These are phyloP conservation scores for Drosophila santomea DNA, from an alignment of 1,140 invertebrate genomes.

Conservation along the genomic window DNA sequence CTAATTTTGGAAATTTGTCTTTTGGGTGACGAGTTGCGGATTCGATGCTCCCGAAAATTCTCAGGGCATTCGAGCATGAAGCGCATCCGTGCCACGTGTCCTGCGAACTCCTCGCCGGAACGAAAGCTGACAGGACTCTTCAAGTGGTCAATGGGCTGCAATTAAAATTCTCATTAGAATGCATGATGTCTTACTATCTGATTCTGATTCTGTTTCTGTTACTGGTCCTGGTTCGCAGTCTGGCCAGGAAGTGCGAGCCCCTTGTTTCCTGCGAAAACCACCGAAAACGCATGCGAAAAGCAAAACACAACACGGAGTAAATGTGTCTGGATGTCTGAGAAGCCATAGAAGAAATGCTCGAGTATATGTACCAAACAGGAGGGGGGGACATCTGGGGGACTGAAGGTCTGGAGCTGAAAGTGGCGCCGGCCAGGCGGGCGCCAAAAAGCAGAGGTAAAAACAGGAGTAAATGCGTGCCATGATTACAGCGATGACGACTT, in stretches of 20 bases:
- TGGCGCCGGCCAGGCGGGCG: constrained; percentile 81
- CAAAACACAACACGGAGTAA: constrained; percentile 59
- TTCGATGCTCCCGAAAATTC: constrained; percentile 34
- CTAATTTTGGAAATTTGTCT: constrained; percentile 81
- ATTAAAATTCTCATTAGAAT: constrained; percentile 82
- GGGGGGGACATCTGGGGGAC: constrained; percentile 3
- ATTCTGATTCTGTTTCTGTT: not conserved
- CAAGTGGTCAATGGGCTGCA: constrained; percentile 79
- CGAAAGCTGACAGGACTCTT: constrained; percentile 60
- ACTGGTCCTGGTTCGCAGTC: constrained; percentile 13
- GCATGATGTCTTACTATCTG: constrained; percentile 69
- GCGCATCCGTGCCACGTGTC: constrained; percentile 77
- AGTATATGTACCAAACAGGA: not conserved
- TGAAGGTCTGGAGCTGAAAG: constrained; percentile 26
- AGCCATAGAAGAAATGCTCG: not conserved
- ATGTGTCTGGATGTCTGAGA: constrained; percentile 52
- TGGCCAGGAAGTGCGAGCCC: constrained; percentile 45
- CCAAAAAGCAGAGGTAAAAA: constrained; percentile 84
- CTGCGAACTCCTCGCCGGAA: constrained; percentile 36
- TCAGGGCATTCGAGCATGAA: constrained; percentile 71
- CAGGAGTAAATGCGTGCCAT: constrained; percentile 84
- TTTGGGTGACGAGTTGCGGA: constrained; percentile 47
- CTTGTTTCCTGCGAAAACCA: constrained; percentile 34
- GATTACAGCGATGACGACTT: constrained; percentile 84
- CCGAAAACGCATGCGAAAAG: constrained; percentile 54